phyloP scores from a whole-genome alignment of 2,797 vertebrate genomes.

The Sebastes trivittatus region DNA sequence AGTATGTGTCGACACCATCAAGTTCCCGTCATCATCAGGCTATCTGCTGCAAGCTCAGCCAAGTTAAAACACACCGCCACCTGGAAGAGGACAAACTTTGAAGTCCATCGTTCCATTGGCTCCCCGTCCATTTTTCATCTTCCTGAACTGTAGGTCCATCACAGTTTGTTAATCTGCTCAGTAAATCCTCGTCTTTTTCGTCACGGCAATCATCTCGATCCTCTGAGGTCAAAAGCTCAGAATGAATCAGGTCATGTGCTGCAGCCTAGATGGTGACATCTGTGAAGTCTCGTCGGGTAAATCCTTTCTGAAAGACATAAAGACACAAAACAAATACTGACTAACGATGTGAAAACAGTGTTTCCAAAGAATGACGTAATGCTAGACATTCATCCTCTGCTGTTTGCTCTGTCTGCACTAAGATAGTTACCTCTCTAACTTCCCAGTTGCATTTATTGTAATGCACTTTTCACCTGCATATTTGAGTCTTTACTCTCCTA shows the following conservation, averaged over 20 bases:
- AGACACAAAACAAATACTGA: neutral
- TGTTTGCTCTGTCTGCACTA: neutral
- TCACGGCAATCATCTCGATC: neutral
- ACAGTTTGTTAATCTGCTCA: neutral
- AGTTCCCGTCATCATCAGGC: neutral
- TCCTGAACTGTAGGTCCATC: neutral
- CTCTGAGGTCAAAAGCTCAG: neutral
- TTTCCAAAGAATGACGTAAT: neutral
- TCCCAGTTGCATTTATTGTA: no score
- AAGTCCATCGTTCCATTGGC: neutral
- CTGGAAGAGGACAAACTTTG: neutral
- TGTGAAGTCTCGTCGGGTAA: conserved; percentile 75
- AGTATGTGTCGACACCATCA: neutral
- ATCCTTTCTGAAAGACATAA: conserved; percentile 82
- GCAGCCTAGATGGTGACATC: conserved; percentile 63
- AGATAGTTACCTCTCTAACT: neutral
- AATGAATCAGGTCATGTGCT: neutral
- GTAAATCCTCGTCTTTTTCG: neutral
- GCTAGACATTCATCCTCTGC: neutral
- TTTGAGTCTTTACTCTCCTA: neutral
- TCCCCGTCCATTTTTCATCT: neutral
- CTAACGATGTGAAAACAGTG: neutral
- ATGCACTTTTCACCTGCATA: neutral
- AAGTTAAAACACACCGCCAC: conserved; percentile 17
- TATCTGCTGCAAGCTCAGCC: neutral